These are phyloP conservation scores for Intellagama lesueurii DNA, from an alignment of 2,797 vertebrate species.

Conservation along the genomic window DNA sequence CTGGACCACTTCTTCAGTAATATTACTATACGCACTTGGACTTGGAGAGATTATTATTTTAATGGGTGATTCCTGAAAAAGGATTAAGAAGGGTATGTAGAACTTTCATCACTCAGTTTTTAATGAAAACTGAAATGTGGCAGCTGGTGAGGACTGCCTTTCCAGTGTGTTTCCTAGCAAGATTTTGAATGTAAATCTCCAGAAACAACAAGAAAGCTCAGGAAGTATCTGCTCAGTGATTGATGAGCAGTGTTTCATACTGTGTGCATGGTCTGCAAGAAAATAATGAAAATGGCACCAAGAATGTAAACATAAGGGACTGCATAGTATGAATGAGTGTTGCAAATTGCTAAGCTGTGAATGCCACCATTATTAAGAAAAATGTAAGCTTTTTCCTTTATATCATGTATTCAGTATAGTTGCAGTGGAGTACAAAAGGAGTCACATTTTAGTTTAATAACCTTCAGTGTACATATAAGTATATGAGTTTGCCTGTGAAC, in stretches of 20 bases:
- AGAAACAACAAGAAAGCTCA: not conserved
- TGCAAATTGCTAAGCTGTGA: not conserved
- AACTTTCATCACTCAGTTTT: conserved; percentile 3
- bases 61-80: conserved; percentile 17
- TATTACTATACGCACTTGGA: not conserved
- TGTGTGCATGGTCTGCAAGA: not conserved
- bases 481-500: not conserved
- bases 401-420: not conserved
- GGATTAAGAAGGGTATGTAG: not conserved
- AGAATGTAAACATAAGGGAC: not conserved
- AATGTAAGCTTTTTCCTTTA: not conserved
- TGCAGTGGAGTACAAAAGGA: not conserved
- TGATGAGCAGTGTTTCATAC: not conserved
- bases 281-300: not conserved
- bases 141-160: not conserved
- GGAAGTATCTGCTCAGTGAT: not conserved
- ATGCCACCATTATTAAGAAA: not conserved
- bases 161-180: not conserved
- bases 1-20: not conserved
- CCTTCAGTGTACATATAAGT: not conserved
- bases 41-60: not conserved
- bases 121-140: not conserved
- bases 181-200: not conserved
- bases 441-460: not conserved
- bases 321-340: not conserved